Percentiles rank a stretch among this genome's conserved stretches.
These are phyloP conservation scores for Papilio polyxenes DNA, from an alignment of 1,140 invertebrate species.

Conservation along the genomic window DNA sequence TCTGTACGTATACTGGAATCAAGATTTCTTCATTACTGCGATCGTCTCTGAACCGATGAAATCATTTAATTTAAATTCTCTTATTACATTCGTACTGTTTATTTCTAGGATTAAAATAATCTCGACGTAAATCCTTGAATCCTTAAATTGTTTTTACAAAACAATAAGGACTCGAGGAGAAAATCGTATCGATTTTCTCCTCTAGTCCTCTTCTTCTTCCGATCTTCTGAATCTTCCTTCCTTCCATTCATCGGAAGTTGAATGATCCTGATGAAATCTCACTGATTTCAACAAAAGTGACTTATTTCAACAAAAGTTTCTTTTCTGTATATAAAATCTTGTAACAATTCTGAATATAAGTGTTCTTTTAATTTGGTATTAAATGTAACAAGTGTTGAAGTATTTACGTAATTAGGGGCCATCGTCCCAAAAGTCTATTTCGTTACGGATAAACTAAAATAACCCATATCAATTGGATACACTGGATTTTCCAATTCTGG, in stretches of 20 bases:
- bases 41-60: neutral
- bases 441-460: slow-evolving; percentile 50
- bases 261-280: neutral
- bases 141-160: too few relatives aligned
- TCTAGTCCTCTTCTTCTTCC: too few relatives aligned
- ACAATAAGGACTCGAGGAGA: neutral
- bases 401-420: neutral
- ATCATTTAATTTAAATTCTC: neutral
- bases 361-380: too few relatives aligned
- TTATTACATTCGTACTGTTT: neutral
- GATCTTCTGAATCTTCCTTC: too few relatives aligned
- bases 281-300: neutral
- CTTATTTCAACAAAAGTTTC: neutral
- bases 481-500: slow-evolving; percentile 52
- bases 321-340: neutral
- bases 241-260: too few relatives aligned
- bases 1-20: neutral
- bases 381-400: neutral
- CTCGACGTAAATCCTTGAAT: too few relatives aligned
- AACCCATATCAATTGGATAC: slow-evolving; percentile 51
- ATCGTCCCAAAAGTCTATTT: slow-evolving; percentile 54
- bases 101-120: neutral
- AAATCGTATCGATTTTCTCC: too few relatives aligned
- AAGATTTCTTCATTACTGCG: neutral
- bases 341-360: too few relatives aligned